Conservation (phyloP, 2,113 vertebrate species). For the Paramisgurnus dabryanus region DNA sequence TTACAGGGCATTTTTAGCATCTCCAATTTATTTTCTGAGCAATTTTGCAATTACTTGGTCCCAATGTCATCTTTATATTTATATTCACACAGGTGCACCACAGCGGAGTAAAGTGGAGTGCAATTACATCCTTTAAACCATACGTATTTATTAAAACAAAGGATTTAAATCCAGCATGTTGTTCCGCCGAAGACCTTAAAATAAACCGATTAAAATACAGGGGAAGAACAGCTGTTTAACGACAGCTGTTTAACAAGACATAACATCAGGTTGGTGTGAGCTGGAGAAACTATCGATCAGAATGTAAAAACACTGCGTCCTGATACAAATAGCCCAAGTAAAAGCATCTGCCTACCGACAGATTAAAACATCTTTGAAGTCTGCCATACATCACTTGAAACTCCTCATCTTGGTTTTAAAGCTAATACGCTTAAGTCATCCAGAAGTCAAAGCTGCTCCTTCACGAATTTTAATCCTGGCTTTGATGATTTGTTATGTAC, state of each 20-base stretch:
- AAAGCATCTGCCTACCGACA: constrained; percentile 68
- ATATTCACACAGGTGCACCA: no score
- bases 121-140: not conserved
- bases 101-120: not conserved
- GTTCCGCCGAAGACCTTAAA: not conserved
- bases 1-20: no score
- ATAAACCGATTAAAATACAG: not conserved
- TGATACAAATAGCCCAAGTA: constrained; percentile 66
- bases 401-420: constrained; percentile 71
- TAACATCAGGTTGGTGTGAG: constrained; percentile 18
- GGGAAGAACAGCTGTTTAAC: constrained; percentile 19
- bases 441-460: constrained; percentile 67
- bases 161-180: not conserved
- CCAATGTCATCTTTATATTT: no score
- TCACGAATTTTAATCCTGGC: constrained; percentile 70
- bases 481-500: constrained; percentile 75
- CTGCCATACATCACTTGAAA: constrained; percentile 71
- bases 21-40: no score
- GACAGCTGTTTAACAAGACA: constrained; percentile 12
- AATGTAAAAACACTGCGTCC: constrained; percentile 49
- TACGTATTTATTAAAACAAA: not conserved
- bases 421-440: constrained; percentile 79
- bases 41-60: no score
- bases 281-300: constrained; percentile 57
- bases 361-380: constrained; percentile 81